Base-by-base conservation (phyloP, 2,888 invertebrate species). In the Eilema sororculum region DNA sequence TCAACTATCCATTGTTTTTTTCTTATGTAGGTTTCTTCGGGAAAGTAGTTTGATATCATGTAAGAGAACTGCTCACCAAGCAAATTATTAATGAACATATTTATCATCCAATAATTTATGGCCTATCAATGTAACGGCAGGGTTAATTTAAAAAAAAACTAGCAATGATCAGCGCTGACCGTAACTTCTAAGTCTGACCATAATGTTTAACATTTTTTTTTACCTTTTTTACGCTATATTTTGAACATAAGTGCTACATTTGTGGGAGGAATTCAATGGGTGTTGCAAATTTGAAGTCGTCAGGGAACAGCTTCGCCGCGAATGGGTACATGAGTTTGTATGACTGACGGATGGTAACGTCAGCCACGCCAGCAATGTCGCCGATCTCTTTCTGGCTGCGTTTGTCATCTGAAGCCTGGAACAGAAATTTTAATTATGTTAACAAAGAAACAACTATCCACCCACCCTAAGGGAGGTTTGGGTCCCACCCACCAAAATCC, bases 241-340 rank as follows among this genome's bases (percentile, higher is more conserved):
- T 46, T 52, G 52, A n/a, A 52, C 22, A 1, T 16, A 16, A 13
- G n/a, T 56, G 52, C 88, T 91, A 98, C 97, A 97, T 98, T 87
- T 97, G 97, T 3, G 99, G 99, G 78, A 99, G 96, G 89, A 98
- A 98, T 80, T 99, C 99, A 79, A 99, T 98, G 0, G 99, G 98
- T 12, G 98, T 99, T 20, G 97, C 97, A 89, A 99, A 99, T 91
- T 98, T 98, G 94, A 99, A 99, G 92, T 99, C 99, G 82, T 98
- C 98, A 0, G 99, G 99, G 94, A 99, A 99, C 1, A 99, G 95
- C 85, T 98, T 97, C 2, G 96, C 96, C 0, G 99, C 99, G 87
- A 97, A 98, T 1, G 99, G 99, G 89, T 98, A 98, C 98, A 99
- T 99, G 52, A 99, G 96, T 91, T 99, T 99, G 94, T 99, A 99